Conservation (phyloP, 2,797 vertebrate species). For the Sylvilagus floridanus region DNA sequence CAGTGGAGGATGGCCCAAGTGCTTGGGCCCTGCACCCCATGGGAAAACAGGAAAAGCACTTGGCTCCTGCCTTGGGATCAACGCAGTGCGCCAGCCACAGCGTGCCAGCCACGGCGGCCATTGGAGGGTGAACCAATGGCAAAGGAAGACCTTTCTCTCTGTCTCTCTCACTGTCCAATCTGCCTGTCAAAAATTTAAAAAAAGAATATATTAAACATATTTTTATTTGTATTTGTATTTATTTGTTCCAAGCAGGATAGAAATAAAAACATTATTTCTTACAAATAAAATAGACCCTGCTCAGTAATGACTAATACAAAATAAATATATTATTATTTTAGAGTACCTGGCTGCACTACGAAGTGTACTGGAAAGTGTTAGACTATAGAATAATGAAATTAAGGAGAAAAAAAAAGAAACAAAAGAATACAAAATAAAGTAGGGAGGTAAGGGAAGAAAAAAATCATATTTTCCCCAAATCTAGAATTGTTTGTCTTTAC, state of each 20-base stretch:
- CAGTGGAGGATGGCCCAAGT: no score
- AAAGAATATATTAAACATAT: background rate
- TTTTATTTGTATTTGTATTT: background rate
- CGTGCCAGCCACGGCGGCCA: no score
- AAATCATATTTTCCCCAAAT: background rate
- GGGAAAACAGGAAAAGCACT: no score
- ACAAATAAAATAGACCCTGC: background rate
- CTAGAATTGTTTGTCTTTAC: background rate
- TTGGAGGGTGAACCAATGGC: no score
- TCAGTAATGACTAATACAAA: background rate
- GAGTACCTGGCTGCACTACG: background rate
- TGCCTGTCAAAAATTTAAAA: background rate
- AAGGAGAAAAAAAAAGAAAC: background rate
- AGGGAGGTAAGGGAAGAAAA: background rate
- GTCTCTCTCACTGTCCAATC: no score
- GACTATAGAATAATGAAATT: background rate
- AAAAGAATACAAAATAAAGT: constrained; percentile 5
- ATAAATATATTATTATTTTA: background rate
- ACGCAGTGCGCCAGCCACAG: no score
- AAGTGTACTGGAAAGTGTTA: background rate
- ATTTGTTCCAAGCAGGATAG: background rate
- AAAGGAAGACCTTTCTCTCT: no score
- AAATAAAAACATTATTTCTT: constrained; percentile 28
- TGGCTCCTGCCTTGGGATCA: no score
- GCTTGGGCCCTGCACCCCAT: no score